phyloP scores from a whole-genome alignment of 1,140 invertebrate genomes.

The Orius laevigatus region DNA sequence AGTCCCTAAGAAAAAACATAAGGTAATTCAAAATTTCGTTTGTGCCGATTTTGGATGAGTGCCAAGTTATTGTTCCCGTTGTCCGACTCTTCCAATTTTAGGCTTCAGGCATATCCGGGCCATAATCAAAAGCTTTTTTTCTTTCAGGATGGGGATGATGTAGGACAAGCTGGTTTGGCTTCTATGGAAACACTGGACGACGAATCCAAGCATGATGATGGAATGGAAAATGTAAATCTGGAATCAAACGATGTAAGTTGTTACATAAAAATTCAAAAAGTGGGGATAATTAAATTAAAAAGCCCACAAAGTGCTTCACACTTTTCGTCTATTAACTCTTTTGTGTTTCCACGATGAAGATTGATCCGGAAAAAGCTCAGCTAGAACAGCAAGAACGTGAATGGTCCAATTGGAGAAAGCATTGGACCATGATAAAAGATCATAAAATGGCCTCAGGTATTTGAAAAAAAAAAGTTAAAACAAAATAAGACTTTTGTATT shows the following conservation, averaged over 20 bases:
- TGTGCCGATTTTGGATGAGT: background rate
- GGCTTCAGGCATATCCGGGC: too few relatives aligned
- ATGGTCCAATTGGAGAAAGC: constrained; percentile 14
- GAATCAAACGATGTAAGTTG: constrained; percentile 26
- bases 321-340: constrained; percentile 3
- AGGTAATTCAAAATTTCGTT: constrained; percentile 12
- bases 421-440: constrained; percentile 6
- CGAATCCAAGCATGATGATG: constrained; percentile 37
- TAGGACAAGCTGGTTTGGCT: constrained; percentile 48
- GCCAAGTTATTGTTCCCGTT: too few relatives aligned
- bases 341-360: constrained; percentile 15
- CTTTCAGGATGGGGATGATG: constrained; percentile 32
- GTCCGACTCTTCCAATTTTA: too few relatives aligned
- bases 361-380: constrained; percentile 18
- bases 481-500: constrained; percentile 7
- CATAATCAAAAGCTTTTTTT: constrained; percentile 13
- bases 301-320: background rate
- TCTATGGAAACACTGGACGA: constrained; percentile 62
- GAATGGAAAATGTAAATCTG: constrained; percentile 49
- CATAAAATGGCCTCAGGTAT: constrained; percentile 10
- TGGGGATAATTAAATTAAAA: background rate
- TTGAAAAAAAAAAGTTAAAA: background rate
- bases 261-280: constrained; percentile 18
- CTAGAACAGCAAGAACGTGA: constrained; percentile 16
- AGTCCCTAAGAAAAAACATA: constrained; percentile 34